Evolutionary conservation across 1,140 invertebrate genomes (phyloP).

Genomic region (Halotydeus destructor): DNA sequence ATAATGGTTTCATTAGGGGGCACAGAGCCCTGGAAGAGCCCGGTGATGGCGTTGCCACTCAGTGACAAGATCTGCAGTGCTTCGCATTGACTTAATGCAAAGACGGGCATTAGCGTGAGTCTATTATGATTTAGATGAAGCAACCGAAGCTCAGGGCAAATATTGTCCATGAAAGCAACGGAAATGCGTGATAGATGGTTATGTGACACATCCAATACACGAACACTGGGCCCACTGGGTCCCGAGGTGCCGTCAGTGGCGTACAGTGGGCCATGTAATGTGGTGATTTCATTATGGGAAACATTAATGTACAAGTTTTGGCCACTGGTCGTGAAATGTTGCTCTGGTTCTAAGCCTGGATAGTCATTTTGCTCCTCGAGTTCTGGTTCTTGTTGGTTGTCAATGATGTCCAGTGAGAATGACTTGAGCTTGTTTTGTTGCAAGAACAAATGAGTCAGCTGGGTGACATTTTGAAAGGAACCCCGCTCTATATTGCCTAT

Average conservation of each 20-base stretch:
- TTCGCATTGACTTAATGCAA: too few species aligned
- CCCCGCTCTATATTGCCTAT: slow-evolving; percentile 24
- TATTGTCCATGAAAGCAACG: not conserved
- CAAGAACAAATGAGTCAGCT: slow-evolving; percentile 42
- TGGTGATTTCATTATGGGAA: slow-evolving; percentile 41
- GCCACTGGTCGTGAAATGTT: not conserved
- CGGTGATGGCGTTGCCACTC: too few species aligned
- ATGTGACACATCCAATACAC: not conserved
- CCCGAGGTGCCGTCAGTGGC: too few species aligned
- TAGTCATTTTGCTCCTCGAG: slow-evolving; percentile 1
- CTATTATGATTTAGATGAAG: slow-evolving; percentile 1
- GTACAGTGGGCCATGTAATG: too few species aligned
- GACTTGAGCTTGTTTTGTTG: slow-evolving; percentile 45
- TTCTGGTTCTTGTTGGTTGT: slow-evolving; percentile 33
- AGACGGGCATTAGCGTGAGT: not conserved
- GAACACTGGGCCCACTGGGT: not conserved
- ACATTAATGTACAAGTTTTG: slow-evolving; percentile 9
- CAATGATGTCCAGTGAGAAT: slow-evolving; percentile 51
- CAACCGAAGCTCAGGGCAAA: not conserved
- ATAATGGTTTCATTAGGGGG: too few species aligned
- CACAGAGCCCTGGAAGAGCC: too few species aligned
- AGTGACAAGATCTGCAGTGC: too few species aligned
- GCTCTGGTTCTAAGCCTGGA: not conserved
- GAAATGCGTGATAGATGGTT: not conserved
- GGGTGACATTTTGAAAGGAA: slow-evolving; percentile 42